Evolutionary conservation across 2,113 vertebrate species (phyloP), one percentile per base, ranked within the genome.

Genomic region (Phyllostomus discolor): DNA sequence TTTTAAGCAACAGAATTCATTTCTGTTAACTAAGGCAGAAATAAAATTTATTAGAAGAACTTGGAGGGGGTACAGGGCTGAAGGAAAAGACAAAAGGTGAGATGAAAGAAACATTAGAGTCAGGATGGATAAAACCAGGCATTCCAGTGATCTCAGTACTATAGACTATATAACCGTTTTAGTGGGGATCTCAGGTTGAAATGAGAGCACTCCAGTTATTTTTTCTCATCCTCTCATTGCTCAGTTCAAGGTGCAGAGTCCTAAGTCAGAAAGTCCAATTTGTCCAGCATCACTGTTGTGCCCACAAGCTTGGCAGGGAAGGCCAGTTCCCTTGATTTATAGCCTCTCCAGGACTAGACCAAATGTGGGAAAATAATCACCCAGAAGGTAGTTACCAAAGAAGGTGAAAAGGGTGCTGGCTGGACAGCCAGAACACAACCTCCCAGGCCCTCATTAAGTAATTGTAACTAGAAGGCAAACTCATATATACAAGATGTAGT

Each of bases 171-270:
- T 12, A 79, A 54, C 14, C 75, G 1, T 76, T 81, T 50, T 57
- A 6, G 59, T 69, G 10, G 70, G 11, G 57, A 16, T 72, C 3
- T 52, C 69, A 28, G 79, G 15, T 91, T 95, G 76, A 80, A 92
- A 76, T 59, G 12, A 64, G 46, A 59, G 26, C 1, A 43, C 2
- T 78, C n/a, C 12, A 69, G 12, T 66, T 78, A 20, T 48, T 4
- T 85, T 88, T 79, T 94, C 38, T 73, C 22, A 94, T 10, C 4
- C 14, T 86, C 96, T 92, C 22, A 43, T 73, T 89, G 57, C 64
- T 88, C 70, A 94, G n/a, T 62, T 97, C 28, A 95, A 92, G 80
- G 80, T 82, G 43, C 76, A 84, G 69, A 87, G 62, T 84, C 22
- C 59, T 59, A 88, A 35, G 35, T 88, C 24, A 94, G 75, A 92